Conservation (phyloP, 2,888 invertebrate species). For the Xestia xanthographa region DNA sequence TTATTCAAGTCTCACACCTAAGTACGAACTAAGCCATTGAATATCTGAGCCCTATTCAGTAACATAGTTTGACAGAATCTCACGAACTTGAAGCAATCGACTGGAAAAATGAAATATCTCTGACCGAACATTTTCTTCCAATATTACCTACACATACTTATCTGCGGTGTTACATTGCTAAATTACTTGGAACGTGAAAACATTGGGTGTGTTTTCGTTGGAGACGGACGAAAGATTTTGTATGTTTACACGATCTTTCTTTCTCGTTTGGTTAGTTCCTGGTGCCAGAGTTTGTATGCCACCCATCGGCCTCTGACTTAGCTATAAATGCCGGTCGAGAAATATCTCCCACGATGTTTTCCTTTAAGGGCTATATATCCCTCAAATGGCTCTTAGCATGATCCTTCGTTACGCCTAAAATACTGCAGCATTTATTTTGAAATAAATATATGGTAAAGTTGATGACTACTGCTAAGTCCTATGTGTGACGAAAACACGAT, state of each 20-base stretch:
- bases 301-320: no score
- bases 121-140: slow-evolving; percentile 36
- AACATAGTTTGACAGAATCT: slow-evolving; percentile 46
- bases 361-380: no score
- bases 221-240: not conserved
- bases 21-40: slow-evolving; percentile 34
- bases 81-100: slow-evolving; percentile 46
- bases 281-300: no score
- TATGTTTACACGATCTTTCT: not conserved
- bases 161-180: slow-evolving; percentile 43
- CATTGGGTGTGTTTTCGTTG: not conserved
- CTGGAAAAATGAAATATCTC: slow-evolving; percentile 59
- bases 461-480: no score
- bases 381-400: no score
- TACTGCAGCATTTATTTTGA: no score
- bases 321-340: no score
- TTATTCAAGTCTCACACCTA: slow-evolving; percentile 25
- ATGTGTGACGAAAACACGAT: no score
- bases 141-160: slow-evolving; percentile 16
- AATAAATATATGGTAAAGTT: no score
- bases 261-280: no score
- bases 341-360: no score
- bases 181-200: slow-evolving; percentile 58
- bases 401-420: no score
- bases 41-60: slow-evolving; percentile 43